Conservation (phyloP, 2,113 vertebrate genomes). For the Rousettus leschenaultii region DNA sequence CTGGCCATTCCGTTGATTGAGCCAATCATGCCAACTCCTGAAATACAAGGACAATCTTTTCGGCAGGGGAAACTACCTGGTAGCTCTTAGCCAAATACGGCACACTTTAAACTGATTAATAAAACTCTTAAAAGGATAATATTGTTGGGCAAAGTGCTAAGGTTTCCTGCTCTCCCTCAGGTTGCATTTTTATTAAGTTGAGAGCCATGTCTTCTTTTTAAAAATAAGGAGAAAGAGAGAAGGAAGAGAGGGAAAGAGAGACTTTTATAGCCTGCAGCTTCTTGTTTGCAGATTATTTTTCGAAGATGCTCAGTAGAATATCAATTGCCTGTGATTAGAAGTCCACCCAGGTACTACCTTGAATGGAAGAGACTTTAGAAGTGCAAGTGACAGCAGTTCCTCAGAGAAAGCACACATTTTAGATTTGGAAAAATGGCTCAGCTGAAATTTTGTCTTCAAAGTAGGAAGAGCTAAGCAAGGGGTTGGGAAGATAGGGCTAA, state of each 20-base stretch:
- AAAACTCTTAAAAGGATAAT: constrained; percentile 80
- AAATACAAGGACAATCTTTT: constrained; percentile 63
- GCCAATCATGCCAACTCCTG: constrained; percentile 38
- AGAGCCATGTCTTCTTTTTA: constrained; percentile 69
- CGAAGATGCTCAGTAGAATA: constrained; percentile 82
- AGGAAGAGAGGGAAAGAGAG: constrained; percentile 65
- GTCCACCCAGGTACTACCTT: constrained; percentile 75
- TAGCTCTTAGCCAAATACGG: constrained; percentile 65
- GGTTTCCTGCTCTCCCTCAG: constrained; percentile 61
- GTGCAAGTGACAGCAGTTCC: neutral
- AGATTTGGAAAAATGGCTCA: neutral
- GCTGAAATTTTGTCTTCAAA: neutral
- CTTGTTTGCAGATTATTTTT: constrained; percentile 87
- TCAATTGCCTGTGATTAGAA: constrained; percentile 82
- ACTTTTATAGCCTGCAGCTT: constrained; percentile 80
- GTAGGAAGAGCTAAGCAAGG: neutral
- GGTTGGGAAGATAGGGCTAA: rapidly evolving
- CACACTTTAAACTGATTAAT: constrained; percentile 80
- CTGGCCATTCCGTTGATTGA: constrained; percentile 66
- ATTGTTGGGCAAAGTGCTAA: constrained; percentile 69
- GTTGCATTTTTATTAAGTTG: constrained; percentile 82
- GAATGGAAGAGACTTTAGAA: constrained; percentile 56
- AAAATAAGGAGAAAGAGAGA: neutral
- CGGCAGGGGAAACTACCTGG: constrained; percentile 60
- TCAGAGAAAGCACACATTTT: neutral